These are phyloP conservation scores for Peromyscus nudipes DNA, from an alignment of 2,797 vertebrate genomes.

Conservation along the genomic window DNA sequence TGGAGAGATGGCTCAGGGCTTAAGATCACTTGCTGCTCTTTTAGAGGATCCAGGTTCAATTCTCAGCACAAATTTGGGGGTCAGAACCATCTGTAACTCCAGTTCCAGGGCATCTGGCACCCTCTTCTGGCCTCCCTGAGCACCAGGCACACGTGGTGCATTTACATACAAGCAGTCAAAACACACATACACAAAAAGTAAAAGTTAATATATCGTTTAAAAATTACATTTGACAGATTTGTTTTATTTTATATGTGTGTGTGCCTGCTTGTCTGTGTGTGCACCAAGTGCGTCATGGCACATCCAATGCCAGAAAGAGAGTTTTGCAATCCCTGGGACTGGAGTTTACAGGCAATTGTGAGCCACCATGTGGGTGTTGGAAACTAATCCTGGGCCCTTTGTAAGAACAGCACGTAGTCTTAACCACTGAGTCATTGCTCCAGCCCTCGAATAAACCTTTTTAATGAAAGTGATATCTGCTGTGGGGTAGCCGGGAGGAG, in stretches of 20 bases:
- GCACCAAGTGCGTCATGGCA: neutral
- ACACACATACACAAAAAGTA: neutral
- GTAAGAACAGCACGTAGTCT: neutral
- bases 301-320: neutral
- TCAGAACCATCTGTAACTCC: neutral
- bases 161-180: neutral
- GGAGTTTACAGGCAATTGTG: neutral
- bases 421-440: neutral
- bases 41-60: neutral
- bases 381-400: neutral
- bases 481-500: neutral
- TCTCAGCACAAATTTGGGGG: neutral
- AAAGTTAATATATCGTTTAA: neutral
- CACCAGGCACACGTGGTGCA: neutral
- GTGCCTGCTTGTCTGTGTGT: neutral
- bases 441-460: neutral
- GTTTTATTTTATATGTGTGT: neutral
- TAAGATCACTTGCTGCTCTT: neutral
- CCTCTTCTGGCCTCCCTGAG: neutral
- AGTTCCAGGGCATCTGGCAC: neutral
- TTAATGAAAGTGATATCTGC: neutral
- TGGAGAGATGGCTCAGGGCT: neutral
- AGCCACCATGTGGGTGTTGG: neutral
- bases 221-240: neutral
- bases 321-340: neutral